Evolutionary conservation across 2,113 vertebrate genomes (phyloP), one percentile per base, ranked within the genome.

Genomic region (human (Homo sapiens)): DNA sequence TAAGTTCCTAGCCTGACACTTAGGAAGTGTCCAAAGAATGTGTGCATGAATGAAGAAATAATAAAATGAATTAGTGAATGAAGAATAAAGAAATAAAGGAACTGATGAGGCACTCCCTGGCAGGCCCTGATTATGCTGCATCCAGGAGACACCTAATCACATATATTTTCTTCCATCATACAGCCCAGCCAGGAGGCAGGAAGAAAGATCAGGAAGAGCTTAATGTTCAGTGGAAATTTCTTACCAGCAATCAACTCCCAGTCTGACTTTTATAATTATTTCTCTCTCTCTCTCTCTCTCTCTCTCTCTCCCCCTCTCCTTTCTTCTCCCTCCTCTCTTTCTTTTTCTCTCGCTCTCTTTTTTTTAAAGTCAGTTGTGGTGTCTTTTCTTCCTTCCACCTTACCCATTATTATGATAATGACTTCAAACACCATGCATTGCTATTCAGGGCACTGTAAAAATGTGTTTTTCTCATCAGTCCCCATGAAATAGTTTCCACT

Each of bases 401-500:
- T 72, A 85, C 38, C 50, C 76, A 79, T 94, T 96, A 94, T 92
- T 94, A 93, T 0, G 3, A 90, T 94, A 88, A 97, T 81, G 86
- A 95, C 96, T 97, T 97, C 96, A 97, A 97, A 97, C 84, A 89
- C 84, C 82, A 85, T 82, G 48, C 35, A 35, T n/a, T 79, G 84
- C 92, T 96, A 97, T 98, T 98, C 76, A 96, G 94, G 90, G 93
- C 91, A 90, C 92, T 89, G 88, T 75, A 66, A 87, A 97, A 97
- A 97, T 66, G 45, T 97, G 98, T 96, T 98, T 98, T 98, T 96
- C 96, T 93, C 96, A 96, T 97, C 94, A 95, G 96, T 79, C 84
- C 66, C 87, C 20, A 76, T 96, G 95, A 97, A 98, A 98, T 98
- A 97, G 96, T 98, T 98, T 98, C 98, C 98, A 98, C 96, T 98